phyloP scores from a whole-genome alignment of 2,888 invertebrate species.

The Habroteleia sp. region DNA sequence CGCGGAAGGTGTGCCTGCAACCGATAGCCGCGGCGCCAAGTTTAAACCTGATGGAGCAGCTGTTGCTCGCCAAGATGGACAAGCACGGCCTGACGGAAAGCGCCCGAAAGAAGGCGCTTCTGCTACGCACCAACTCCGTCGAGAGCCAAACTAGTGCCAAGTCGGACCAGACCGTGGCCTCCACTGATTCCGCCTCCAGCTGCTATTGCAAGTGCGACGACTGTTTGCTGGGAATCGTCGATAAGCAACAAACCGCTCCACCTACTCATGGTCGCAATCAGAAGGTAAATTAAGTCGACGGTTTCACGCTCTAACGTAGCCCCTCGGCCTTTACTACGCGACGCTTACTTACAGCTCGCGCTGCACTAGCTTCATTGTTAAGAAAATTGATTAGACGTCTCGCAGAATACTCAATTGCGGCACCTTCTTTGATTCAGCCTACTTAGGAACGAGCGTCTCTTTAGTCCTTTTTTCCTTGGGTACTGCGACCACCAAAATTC shows the following conservation, averaged over 20 bases:
- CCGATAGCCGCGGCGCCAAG: slow-evolving; percentile 82
- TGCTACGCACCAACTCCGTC: slow-evolving; percentile 89
- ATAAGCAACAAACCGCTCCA: slow-evolving; percentile 83
- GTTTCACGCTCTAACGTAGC: slow-evolving; percentile 22
- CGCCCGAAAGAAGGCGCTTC: slow-evolving; percentile 73
- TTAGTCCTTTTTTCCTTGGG: too few relatives aligned
- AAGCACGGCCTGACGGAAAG: slow-evolving; percentile 81
- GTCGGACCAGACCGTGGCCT: slow-evolving; percentile 84
- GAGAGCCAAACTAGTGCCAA: slow-evolving; percentile 85
- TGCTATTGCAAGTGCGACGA: slow-evolving; percentile 90
- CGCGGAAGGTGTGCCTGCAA: slow-evolving; percentile 64
- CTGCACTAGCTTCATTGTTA: slow-evolving; percentile 20
- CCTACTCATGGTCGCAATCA: slow-evolving; percentile 69
- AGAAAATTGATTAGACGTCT: slow-evolving; percentile 28
- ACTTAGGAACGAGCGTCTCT: too few relatives aligned
- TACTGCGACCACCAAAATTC: too few relatives aligned
- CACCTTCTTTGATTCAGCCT: too few relatives aligned
- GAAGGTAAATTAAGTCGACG: slow-evolving; percentile 73
- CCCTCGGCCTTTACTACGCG: background rate
- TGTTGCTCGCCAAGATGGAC: slow-evolving; percentile 92
- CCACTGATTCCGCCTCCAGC: slow-evolving; percentile 86
- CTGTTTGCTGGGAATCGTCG: slow-evolving; percentile 90
- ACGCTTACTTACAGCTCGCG: background rate
- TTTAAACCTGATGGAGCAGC: slow-evolving; percentile 87
- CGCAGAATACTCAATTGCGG: slow-evolving; percentile 30